These are phyloP conservation scores for Drosophila parvula DNA, from an alignment of 1,140 invertebrate genomes.

Conservation along the genomic window DNA sequence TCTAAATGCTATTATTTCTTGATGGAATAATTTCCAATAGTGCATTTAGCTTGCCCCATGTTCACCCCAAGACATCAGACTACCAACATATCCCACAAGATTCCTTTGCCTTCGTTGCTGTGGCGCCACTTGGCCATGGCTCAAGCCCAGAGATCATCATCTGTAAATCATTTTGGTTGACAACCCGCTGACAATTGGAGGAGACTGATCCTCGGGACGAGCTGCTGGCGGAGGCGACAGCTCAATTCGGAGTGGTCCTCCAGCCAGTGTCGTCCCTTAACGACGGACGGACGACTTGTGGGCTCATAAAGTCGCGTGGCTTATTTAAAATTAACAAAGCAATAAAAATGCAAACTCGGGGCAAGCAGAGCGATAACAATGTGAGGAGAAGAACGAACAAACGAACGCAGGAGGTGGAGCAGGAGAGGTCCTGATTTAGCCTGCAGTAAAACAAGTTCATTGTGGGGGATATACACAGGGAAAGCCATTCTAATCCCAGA, in stretches of 20 bases:
- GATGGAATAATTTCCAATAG: background rate
- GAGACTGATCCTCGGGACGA: conserved; percentile 15
- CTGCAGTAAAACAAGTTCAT: conserved; percentile 47
- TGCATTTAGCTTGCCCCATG: background rate
- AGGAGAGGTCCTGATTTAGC: conserved; percentile 20
- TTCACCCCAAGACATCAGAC: background rate
- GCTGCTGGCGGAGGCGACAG: conserved; percentile 40
- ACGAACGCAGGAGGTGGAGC: conserved; percentile 2
- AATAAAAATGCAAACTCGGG: conserved; percentile 72
- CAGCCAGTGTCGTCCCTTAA: conserved; percentile 50
- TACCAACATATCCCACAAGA: conserved; percentile 21
- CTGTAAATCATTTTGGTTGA: conserved; percentile 76
- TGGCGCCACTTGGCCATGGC: conserved; percentile 56
- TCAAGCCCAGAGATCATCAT: conserved; percentile 31
- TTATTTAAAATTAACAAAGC: conserved; percentile 82
- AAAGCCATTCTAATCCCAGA: conserved; percentile 25
- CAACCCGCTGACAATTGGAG: conserved; percentile 78
- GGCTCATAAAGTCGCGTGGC: conserved; percentile 68
- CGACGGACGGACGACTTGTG: conserved; percentile 26
- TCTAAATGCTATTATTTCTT: background rate
- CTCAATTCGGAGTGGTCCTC: conserved; percentile 47
- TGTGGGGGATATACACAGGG: conserved; percentile 18
- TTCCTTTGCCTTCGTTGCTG: background rate
- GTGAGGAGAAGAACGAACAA: conserved; percentile 1
- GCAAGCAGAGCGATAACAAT: conserved; percentile 57